A percentile compares a stretch with the other conserved stretches of the same genome.
phyloP scores from a whole-genome alignment of 2,113 vertebrate genomes.

The Callocephalon fimbriatum region DNA sequence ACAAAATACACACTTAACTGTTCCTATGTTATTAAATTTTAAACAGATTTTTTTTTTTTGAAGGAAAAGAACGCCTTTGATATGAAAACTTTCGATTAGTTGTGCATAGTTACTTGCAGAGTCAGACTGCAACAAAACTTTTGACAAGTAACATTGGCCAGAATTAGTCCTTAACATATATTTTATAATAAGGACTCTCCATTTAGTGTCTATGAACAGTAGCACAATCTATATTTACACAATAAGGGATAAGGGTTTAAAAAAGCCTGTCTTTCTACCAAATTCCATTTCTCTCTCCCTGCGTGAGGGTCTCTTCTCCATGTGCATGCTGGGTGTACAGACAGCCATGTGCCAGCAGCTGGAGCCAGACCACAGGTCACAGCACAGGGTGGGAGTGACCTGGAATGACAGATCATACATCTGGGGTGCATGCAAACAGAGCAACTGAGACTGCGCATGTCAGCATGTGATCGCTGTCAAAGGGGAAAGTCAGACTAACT shows the following conservation, averaged over 20 bases:
- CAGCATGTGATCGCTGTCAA: accelerated
- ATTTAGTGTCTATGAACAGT: neutral
- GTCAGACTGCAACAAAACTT: neutral
- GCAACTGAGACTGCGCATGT: accelerated
- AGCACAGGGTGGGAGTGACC: neutral
- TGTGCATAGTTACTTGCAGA: neutral
- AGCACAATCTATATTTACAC: neutral
- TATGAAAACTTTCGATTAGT: neutral
- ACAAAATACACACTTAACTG: neutral
- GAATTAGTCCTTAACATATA: neutral
- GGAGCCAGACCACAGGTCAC: neutral
- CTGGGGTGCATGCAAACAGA: neutral
- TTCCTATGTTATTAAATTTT: neutral
- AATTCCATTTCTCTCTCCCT: neutral
- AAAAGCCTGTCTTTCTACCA: neutral
- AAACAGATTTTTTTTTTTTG: neutral
- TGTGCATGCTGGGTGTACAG: accelerated
- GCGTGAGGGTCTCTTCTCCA: no score
- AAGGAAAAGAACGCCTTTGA: neutral
- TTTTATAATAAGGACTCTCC: neutral
- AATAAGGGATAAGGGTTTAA: neutral
- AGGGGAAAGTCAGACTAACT: neutral
- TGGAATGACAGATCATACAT: neutral
- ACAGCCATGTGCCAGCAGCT: neutral
- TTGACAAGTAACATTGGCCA: neutral